These are phyloP conservation scores for Macroglossus sobrinus DNA, from an alignment of 2,113 vertebrate species.

Conservation along the genomic window DNA sequence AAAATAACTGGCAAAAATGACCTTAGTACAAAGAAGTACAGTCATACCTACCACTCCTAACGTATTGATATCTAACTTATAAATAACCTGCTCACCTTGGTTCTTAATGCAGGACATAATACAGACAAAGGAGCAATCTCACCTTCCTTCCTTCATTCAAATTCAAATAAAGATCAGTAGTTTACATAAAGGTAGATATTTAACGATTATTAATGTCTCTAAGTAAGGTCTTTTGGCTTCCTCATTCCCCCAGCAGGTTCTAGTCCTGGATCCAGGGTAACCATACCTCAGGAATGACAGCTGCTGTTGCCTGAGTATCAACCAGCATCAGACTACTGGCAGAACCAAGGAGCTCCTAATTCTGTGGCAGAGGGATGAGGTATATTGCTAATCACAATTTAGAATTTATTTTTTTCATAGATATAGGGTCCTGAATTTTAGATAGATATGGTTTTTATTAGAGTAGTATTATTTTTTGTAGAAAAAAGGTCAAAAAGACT, in stretches of 20 bases:
- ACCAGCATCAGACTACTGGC: background rate
- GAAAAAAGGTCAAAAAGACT: background rate
- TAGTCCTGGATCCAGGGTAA: background rate
- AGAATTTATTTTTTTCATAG: background rate
- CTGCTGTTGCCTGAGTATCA: fast-evolving
- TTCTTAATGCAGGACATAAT: background rate
- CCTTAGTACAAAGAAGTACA: background rate
- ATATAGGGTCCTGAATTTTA: background rate
- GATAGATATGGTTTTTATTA: background rate
- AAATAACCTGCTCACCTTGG: background rate
- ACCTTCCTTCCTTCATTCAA: background rate
- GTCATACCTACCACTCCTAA: background rate
- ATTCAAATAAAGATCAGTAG: background rate
- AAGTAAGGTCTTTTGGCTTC: background rate
- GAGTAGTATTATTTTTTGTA: background rate
- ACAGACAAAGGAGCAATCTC: background rate
- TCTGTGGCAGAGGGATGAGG: background rate
- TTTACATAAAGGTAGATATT: background rate
- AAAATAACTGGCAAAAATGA: background rate
- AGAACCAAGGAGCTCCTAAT: background rate
- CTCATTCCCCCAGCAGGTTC: background rate
- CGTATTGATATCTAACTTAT: background rate
- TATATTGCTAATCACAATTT: background rate
- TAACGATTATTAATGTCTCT: background rate
- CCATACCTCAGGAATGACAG: fast-evolving